Percentiles rank a stretch among this genome's conserved stretches.
These are phyloP conservation scores for Crenuchus spilurus DNA, from an alignment of 2,797 vertebrate genomes.

Conservation along the genomic window DNA sequence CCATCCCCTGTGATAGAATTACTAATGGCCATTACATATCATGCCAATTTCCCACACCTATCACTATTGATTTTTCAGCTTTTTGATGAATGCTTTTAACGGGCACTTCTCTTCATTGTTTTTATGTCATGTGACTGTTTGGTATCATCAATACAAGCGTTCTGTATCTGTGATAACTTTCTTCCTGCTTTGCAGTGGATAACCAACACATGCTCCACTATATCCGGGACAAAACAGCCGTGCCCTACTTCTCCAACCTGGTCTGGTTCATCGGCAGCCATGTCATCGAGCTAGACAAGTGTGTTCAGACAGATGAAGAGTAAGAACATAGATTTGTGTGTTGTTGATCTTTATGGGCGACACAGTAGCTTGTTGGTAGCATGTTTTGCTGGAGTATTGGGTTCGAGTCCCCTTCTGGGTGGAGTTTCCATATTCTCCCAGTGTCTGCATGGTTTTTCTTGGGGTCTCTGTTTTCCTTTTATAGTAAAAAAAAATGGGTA, in stretches of 20 bases:
- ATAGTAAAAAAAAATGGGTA: no score
- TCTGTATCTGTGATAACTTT: conserved; percentile 32
- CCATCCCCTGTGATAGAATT: no score
- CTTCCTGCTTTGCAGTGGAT: conserved; percentile 83
- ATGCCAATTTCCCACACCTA: no score
- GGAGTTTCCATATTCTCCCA: no score
- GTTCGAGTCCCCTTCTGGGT: no score
- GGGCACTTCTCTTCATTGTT: background rate
- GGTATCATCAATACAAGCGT: background rate
- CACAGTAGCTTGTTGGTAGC: no score
- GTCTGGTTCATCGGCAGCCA: conserved; percentile 99
- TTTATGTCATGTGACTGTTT: background rate
- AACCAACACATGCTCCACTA: conserved; percentile 99
- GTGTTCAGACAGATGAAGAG: conserved; percentile 98
- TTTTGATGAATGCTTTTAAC: background rate
- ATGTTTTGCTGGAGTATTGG: no score
- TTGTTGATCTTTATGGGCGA: no score
- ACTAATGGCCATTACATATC: no score
- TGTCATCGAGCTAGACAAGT: conserved; percentile 97
- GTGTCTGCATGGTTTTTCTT: no score
- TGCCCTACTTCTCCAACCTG: conserved; percentile 98
- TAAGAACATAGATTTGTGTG: conserved; percentile 76
- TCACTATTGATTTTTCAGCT: background rate
- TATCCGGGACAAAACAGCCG: conserved; percentile 96
- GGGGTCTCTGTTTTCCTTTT: no score